A percentile compares a stretch with the other conserved stretches of the same genome.
Evolutionary conservation across 2,113 vertebrate species (phyloP).

Genomic region (Quiscalus mexicanus): DNA sequence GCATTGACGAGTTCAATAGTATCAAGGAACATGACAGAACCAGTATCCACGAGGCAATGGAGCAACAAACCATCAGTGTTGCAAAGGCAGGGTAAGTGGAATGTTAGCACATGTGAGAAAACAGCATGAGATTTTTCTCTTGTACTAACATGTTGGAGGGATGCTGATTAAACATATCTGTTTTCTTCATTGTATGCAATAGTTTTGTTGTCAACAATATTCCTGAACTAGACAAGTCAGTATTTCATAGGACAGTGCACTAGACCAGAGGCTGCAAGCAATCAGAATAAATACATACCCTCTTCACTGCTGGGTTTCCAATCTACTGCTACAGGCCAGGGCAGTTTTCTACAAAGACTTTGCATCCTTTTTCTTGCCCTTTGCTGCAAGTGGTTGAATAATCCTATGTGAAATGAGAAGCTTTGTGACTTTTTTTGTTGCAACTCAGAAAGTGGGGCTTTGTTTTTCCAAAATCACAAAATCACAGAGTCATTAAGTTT

Average conservation of each 20-base stretch:
- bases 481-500: neutral
- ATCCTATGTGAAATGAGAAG: neutral
- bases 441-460: neutral
- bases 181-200: neutral
- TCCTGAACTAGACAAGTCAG: neutral
- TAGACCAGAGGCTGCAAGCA: neutral
- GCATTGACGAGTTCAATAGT: slow-evolving; percentile 97
- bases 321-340: neutral
- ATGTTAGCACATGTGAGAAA: neutral
- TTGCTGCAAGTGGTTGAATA: neutral
- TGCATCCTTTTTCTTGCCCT: neutral
- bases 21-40: slow-evolving; percentile 96
- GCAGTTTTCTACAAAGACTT: neutral
- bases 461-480: neutral
- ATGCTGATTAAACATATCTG: neutral
- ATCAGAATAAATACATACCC: neutral
- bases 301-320: neutral
- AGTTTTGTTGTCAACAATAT: neutral
- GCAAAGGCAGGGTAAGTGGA: slow-evolving; percentile 91
- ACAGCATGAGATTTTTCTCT: neutral
- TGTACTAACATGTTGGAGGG: neutral
- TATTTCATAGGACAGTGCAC: neutral
- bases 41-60: slow-evolving; percentile 98
- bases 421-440: neutral
- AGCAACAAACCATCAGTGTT: slow-evolving; percentile 96